Conservation (phyloP, 1,140 invertebrate species). For the Carposina sasakii region DNA sequence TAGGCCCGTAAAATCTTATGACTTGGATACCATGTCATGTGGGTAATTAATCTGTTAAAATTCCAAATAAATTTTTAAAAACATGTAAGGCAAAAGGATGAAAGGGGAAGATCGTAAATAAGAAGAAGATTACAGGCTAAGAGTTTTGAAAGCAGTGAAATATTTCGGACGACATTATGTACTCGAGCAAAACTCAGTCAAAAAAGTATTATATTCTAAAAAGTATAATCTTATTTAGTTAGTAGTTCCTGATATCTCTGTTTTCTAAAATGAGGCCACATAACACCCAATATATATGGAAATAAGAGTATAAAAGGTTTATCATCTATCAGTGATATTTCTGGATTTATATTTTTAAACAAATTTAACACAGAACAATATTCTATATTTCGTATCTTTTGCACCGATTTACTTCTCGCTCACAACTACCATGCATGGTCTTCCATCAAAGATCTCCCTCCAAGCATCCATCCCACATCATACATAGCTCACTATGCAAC, state of each 20-base stretch:
- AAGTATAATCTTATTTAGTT: too few relatives aligned
- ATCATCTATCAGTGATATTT: neutral
- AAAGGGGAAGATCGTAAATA: neutral
- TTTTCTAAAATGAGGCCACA: too few relatives aligned
- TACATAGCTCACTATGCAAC: conserved; percentile 17
- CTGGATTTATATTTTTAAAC: neutral
- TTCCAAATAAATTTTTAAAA: neutral
- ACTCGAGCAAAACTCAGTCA: too few relatives aligned
- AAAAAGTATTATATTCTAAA: too few relatives aligned
- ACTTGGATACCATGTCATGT: neutral
- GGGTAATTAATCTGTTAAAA: neutral
- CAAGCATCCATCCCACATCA: neutral
- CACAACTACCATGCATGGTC: neutral
- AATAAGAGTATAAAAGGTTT: too few relatives aligned
- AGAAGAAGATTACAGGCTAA: neutral
- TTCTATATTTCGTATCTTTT: neutral
- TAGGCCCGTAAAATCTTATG: neutral
- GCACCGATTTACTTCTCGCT: neutral
- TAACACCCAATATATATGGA: too few relatives aligned
- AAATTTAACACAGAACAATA: neutral
- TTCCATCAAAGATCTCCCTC: neutral
- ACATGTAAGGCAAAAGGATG: neutral
- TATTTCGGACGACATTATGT: too few relatives aligned
- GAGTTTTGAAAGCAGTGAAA: too few relatives aligned
- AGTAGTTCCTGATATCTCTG: too few relatives aligned